Percentiles rank a stretch among this genome's conserved stretches.
Evolutionary conservation across 2,888 invertebrate genomes (phyloP).

Genomic region (Lobophora halterata): DNA sequence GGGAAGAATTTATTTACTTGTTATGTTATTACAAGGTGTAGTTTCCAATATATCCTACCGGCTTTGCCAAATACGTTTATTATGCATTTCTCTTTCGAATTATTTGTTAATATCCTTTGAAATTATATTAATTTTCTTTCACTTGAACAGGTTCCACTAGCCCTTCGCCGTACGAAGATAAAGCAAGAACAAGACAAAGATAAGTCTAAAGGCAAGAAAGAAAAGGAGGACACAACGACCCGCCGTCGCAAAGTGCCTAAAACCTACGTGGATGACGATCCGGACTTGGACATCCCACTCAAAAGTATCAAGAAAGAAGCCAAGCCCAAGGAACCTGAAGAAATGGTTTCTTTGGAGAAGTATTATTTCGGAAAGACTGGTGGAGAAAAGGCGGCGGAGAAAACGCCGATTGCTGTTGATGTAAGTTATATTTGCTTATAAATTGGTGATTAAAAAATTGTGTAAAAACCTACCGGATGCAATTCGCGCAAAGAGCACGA

Average conservation of each 20-base stretch:
- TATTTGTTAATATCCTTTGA: no score
- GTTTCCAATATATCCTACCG: no score
- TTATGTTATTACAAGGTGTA: no score
- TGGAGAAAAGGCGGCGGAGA: conserved; percentile 39
- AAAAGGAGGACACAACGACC: conserved; percentile 29
- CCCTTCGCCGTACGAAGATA: conserved; percentile 64
- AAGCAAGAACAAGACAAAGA: conserved; percentile 61
- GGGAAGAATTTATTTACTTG: no score
- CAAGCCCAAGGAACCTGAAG: conserved; percentile 49
- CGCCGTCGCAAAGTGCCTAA: conserved; percentile 54
- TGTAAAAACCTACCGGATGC: no score
- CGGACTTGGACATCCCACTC: conserved; percentile 65
- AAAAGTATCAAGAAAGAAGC: conserved; percentile 68
- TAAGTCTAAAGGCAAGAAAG: conserved; percentile 30
- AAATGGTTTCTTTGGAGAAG: conserved; percentile 81
- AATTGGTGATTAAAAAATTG: background rate
- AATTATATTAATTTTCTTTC: no score
- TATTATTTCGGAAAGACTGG: conserved; percentile 83
- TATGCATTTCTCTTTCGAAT: no score
- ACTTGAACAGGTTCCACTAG: conserved; percentile 64
- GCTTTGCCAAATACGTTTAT: no score
- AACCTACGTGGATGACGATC: conserved; percentile 61
- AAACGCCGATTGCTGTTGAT: conserved; percentile 63
- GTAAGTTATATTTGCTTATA: conserved; percentile 36
- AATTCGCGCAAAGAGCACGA: no score